A percentile compares a stretch with the other conserved stretches of the same genome.
Evolutionary conservation across 2,113 vertebrate genomes (phyloP).

Genomic region (Cricetomys ansorgei): DNA sequence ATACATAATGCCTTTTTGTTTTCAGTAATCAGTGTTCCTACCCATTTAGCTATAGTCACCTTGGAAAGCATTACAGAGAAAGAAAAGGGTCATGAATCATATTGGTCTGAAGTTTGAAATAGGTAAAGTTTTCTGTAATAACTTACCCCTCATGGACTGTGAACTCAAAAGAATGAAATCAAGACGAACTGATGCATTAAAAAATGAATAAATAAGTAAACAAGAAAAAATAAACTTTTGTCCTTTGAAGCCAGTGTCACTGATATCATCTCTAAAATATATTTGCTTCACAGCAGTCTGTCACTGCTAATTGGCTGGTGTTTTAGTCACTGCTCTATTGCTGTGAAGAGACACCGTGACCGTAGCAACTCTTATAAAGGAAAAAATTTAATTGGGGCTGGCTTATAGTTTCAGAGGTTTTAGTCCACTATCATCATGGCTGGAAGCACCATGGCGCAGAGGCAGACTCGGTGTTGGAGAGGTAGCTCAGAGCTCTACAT

Average conservation of each 20-base stretch:
- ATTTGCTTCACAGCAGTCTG: background rate
- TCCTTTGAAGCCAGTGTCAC: background rate
- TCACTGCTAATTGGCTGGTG: background rate
- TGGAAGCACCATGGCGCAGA: too few relatives aligned
- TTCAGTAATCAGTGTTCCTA: constrained; percentile 19
- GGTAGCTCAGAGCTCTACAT: too few relatives aligned
- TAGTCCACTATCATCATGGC: too few relatives aligned
- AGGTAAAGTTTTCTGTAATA: background rate
- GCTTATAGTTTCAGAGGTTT: too few relatives aligned
- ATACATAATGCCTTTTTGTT: background rate
- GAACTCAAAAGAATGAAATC: constrained; percentile 11
- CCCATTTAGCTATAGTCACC: background rate
- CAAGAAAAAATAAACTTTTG: background rate
- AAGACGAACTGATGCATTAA: background rate
- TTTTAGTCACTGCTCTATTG: too few relatives aligned
- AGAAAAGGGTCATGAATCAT: background rate
- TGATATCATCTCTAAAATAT: background rate
- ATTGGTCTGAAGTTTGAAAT: constrained; percentile 33
- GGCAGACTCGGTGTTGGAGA: too few relatives aligned
- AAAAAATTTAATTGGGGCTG: too few relatives aligned
- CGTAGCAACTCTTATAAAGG: too few relatives aligned
- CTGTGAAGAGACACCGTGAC: too few relatives aligned
- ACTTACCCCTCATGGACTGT: background rate
- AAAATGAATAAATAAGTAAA: background rate
- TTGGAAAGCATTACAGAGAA: background rate